A percentile compares a stretch with the other conserved stretches of the same genome.
phyloP scores from a whole-genome alignment of 1,140 invertebrate species.

The Apolygus lucorum region DNA sequence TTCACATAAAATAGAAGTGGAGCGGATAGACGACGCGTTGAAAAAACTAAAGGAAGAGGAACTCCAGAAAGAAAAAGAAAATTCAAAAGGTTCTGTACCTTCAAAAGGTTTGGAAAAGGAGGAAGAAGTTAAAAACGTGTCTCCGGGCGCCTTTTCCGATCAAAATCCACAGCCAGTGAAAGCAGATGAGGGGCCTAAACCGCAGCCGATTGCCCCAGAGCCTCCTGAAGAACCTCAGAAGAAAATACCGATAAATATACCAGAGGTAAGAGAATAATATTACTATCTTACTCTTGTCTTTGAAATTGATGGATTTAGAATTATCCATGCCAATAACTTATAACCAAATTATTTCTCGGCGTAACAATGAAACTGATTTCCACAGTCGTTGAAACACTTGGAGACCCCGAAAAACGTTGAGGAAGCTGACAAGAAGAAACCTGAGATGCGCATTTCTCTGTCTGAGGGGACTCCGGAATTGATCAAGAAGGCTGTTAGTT shows the following conservation, averaged over 20 bases:
- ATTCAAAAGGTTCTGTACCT: neutral
- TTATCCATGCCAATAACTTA: too few species aligned
- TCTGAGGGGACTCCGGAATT: constrained; percentile 45
- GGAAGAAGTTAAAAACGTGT: neutral
- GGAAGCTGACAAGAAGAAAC: too few species aligned
- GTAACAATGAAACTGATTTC: too few species aligned
- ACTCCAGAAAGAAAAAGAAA: neutral
- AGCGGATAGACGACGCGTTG: neutral
- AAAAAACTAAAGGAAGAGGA: neutral
- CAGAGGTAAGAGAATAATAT: neutral
- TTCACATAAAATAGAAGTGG: too few species aligned
- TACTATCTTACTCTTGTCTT: too few species aligned
- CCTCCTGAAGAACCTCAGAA: constrained; percentile 13
- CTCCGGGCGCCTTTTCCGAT: neutral
- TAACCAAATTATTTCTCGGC: too few species aligned
- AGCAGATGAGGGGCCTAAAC: neutral
- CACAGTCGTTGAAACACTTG: neutral
- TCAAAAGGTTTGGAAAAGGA: too few species aligned
- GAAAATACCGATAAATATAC: neutral
- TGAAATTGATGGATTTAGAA: too few species aligned
- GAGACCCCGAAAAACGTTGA: constrained; percentile 7
- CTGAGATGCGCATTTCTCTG: too few species aligned
- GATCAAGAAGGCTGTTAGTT: constrained; percentile 39
- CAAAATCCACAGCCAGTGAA: constrained; percentile 7
- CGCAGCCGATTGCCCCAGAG: constrained; percentile 14